Percentiles rank a stretch among this genome's conserved stretches.
Evolutionary conservation across 2,888 invertebrate genomes (phyloP).

Genomic region (Julus scanicus): DNA sequence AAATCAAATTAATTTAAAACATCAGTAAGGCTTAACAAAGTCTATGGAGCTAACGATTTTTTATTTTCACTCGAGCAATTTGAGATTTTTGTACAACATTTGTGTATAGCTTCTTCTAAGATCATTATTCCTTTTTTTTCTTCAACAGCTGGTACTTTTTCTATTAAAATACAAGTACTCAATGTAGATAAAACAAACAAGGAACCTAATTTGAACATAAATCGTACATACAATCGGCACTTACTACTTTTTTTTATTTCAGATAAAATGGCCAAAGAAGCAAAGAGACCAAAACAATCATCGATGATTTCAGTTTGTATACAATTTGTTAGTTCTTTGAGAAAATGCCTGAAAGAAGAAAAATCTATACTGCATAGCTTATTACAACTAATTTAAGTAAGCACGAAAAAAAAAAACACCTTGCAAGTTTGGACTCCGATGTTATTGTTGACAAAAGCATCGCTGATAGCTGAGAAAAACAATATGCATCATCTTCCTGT

Average conservation of each 20-base stretch:
- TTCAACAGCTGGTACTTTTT: background rate
- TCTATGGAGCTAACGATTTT: background rate
- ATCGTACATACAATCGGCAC: background rate
- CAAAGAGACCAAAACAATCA: conserved; percentile 46
- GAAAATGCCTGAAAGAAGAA: background rate
- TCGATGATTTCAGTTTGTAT: background rate
- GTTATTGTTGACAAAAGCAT: background rate
- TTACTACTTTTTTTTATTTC: background rate
- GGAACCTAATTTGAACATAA: background rate
- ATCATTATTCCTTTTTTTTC: background rate
- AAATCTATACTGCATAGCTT: background rate
- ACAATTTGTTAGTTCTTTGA: conserved; percentile 34
- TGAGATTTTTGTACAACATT: background rate
- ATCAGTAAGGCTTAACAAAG: background rate
- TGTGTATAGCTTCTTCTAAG: background rate
- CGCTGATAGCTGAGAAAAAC: background rate
- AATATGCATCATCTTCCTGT: background rate
- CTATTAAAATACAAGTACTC: background rate
- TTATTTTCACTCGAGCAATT: background rate
- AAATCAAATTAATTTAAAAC: background rate
- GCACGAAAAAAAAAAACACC: background rate
- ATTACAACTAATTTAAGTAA: too few relatives aligned
- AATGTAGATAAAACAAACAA: background rate
- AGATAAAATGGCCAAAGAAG: conserved; percentile 41
- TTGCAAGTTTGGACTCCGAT: background rate